Evolutionary conservation across 2,113 vertebrate genomes (phyloP).

Genomic region (Platichthys flesus): DNA sequence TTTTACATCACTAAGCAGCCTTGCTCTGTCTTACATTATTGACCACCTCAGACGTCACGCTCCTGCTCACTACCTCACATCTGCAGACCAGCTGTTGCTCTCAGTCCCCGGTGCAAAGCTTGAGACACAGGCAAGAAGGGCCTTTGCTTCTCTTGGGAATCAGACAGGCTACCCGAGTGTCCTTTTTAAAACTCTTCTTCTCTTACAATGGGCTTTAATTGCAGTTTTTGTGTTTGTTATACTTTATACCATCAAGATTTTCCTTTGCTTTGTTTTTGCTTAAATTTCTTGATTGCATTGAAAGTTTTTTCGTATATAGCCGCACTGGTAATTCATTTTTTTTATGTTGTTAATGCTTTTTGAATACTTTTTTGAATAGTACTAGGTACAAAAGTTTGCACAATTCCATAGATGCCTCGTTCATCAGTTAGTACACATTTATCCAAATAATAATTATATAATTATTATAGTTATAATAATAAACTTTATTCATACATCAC

Average conservation of each 20-base stretch:
- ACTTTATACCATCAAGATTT: no score
- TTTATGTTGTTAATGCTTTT: no score
- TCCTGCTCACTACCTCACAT: neutral
- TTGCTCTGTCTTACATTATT: neutral
- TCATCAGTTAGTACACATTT: no score
- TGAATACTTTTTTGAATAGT: neutral
- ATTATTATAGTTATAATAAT: no score
- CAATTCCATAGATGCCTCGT: neutral
- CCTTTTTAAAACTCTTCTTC: no score
- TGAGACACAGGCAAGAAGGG: neutral
- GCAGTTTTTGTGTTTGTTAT: no score
- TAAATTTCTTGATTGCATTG: neutral
- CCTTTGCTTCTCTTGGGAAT: neutral
- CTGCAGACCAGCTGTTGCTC: slow-evolving; percentile 1
- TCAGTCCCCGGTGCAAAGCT: neutral
- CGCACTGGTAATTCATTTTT: no score
- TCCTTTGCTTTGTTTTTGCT: no score
- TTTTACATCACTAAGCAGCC: neutral
- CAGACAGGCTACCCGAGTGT: neutral
- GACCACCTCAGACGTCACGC: neutral
- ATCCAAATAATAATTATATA: no score
- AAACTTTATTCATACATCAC: no score
- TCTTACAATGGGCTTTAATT: no score
- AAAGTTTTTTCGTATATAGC: no score
- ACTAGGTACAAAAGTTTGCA: neutral